Conservation (phyloP, 2,888 invertebrate species). For the Chaitophorus viminalis region DNA sequence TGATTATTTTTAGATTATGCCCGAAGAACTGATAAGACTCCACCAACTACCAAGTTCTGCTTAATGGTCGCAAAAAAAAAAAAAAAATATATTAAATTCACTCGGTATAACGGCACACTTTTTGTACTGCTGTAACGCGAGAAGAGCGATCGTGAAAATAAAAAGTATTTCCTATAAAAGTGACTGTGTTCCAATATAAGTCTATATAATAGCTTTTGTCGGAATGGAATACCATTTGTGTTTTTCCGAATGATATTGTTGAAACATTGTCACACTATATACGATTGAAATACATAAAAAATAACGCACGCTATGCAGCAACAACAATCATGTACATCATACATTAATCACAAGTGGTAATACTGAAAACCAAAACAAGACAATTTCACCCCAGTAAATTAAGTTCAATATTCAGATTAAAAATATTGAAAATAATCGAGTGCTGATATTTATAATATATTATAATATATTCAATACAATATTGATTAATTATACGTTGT, state of each 20-base stretch:
- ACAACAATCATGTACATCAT: background rate
- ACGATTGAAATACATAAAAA: constrained; percentile 32
- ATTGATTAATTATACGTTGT: too few relatives aligned
- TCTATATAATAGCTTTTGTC: constrained; percentile 32
- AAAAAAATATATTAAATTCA: too few relatives aligned
- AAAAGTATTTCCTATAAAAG: constrained; percentile 19
- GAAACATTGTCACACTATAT: constrained; percentile 17
- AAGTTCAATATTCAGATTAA: background rate
- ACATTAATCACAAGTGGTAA: background rate
- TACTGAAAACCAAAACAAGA: background rate
- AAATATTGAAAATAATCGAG: background rate
- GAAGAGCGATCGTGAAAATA: constrained; percentile 8
- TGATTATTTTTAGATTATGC: background rate
- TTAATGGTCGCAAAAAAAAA: background rate
- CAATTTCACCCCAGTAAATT: background rate
- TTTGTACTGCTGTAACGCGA: background rate
- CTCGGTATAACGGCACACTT: background rate
- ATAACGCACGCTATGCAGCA: background rate
- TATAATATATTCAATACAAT: too few relatives aligned
- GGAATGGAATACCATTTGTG: constrained; percentile 34
- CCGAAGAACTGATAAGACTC: background rate
- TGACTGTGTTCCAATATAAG: constrained; percentile 16
- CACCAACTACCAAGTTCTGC: background rate
- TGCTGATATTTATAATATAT: too few relatives aligned
- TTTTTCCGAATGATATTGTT: background rate